Percentiles rank a stretch among this genome's conserved stretches.
Evolutionary conservation across 2,113 vertebrate species (phyloP).

Genomic region (Embiotoca jacksoni): DNA sequence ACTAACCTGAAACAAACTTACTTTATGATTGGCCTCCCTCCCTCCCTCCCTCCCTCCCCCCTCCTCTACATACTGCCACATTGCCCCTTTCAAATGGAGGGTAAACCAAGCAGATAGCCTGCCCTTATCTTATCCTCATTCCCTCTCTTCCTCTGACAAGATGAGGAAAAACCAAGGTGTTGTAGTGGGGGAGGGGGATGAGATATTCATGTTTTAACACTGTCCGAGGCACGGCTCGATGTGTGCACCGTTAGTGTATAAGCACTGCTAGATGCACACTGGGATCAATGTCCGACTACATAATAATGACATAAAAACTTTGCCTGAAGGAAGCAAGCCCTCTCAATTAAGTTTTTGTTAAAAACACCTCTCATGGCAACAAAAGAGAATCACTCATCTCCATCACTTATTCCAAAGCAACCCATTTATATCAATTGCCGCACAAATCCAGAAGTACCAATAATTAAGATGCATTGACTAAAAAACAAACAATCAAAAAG

Average conservation of each 20-base stretch:
- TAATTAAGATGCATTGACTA: too few species aligned
- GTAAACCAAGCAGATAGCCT: conserved; percentile 61
- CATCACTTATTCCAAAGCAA: too few species aligned
- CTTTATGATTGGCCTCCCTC: conserved; percentile 61
- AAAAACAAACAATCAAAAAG: too few species aligned
- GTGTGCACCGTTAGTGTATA: conserved; percentile 62
- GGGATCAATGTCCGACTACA: conserved; percentile 29
- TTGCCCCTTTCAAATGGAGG: conserved; percentile 70
- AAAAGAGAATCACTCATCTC: too few species aligned
- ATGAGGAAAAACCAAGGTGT: conserved; percentile 42
- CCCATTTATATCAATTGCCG: too few species aligned
- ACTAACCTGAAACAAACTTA: conserved; percentile 68
- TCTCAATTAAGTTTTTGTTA: conserved; percentile 33
- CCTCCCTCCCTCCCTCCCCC: conserved; percentile 9
- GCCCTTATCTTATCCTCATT: conserved; percentile 70
- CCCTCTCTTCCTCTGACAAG: conserved; percentile 45
- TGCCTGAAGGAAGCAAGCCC: conserved; percentile 42
- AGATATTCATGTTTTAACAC: conserved; percentile 46
- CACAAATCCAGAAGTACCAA: too few species aligned
- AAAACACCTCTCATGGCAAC: conserved; percentile 12
- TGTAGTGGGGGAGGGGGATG: conserved; percentile 30
- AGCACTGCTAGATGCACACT: conserved; percentile 71
- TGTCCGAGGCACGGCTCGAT: conserved; percentile 37
- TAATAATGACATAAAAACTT: conserved; percentile 47
- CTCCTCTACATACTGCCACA: conserved; percentile 61